Base-by-base conservation (phyloP, 2,113 vertebrate species). In the Etia nguti region DNA sequence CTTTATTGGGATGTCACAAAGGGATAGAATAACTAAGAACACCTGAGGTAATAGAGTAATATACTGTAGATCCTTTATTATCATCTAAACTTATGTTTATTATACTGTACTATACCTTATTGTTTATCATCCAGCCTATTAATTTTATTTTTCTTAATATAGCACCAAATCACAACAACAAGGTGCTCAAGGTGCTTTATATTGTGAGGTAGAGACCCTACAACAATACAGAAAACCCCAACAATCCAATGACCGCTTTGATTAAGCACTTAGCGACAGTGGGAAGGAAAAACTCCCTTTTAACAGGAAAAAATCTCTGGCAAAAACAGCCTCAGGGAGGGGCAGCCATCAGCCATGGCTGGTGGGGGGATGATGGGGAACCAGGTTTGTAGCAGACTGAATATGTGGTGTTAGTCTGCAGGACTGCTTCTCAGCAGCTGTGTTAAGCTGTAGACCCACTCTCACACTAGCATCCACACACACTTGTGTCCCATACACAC, bases 381-480 rank as follows among this genome's bases (percentile, higher is more conserved):
- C 41, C 70, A 75, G 26, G 81, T 88, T 84, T 86, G 54, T 24
- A 12, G n/a, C 75, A 60, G 38, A 56, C 55, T 24, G 80, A 73
- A 70, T 60, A n/a, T 62, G 55, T 60, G 56, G 55, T 73, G 57
- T 82, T 20, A 79, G 79, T 89, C 70, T 11, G 38, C 70, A 54
- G 86, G 80, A 62, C 38, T 56, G 52, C n/a, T 16, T 75, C 80
- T 80, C 82, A 68, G 83, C 77, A 87, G 57, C 87, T 86, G 73
- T 84, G 73, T 62, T 80, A 68, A 89, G 56, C 31, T 34, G 41
- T 13, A 60, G 38, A 88, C n/a, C 56, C 4, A 20, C 77, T 84
- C 80, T 87, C 73, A 89, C 81, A 82, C 31, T 85, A 85, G 75
- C 81, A 75, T 80, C 83, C 62, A 87, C 48, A 62, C 56, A 59